Base-by-base conservation (phyloP, 2,888 invertebrate species). In the Herminia tarsipennalis region DNA sequence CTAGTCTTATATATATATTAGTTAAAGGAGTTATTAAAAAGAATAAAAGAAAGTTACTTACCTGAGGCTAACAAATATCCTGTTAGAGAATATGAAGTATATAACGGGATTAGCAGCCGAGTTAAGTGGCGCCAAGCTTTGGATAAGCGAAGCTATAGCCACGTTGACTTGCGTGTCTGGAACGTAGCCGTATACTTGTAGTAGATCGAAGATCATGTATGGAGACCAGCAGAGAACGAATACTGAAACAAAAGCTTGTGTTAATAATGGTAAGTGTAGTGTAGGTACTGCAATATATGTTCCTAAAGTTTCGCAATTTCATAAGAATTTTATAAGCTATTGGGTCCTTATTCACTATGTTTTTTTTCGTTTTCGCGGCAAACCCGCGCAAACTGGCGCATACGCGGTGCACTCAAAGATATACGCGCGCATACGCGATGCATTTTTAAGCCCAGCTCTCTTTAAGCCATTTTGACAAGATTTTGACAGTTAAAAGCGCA, bases 211-310 rank as follows among this genome's bases (percentile, higher is more conserved):
- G 41, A 98, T 93, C 81, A 98, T 97, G 88, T 97, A 98, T 0
- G 98, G 98, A 41, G 97, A 97, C 98, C 98, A 98, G 89, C 98
- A 98, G 5, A 98, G 86, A 54, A 98, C 95, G 85, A 98, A 98
- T 21, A 97, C 98, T 97, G 93, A 1, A 57, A 93, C 93, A 56
- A 70, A 71, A 0, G 12, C 1, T 5, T 6, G 8, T 2, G 2
- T 40, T 18, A 38, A 5, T 8, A 16, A 10, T 18, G 6, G 2
- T 2, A 5, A n/a, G n/a, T n/a, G 2, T 18, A 10, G 10, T 3
- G 21, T 2, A 14, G 1, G 3, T 17, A n/a, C 4, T 28, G 8
- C 24, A 16, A 5, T 29, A 2, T 6, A 14, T 3, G 1, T n/a
- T n/a, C n/a, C n/a, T n/a, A n/a, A n/a, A n/a, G n/a, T n/a, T n/a